phyloP scores from a whole-genome alignment of 2,113 vertebrate genomes.

The Tachysurus fulvidraco region DNA sequence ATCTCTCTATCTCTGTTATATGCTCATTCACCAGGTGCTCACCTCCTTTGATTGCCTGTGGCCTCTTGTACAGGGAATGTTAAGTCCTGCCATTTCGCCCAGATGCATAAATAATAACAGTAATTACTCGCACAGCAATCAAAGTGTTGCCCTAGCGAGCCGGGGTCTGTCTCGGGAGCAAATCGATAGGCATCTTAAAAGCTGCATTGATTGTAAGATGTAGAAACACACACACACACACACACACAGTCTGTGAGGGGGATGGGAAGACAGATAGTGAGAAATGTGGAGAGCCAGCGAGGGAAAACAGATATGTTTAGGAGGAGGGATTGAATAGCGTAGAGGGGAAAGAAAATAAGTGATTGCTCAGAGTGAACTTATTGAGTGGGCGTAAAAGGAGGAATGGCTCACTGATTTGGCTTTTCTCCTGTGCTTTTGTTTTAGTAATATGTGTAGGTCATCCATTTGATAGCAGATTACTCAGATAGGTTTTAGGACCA shows the following conservation, averaged over 20 bases:
- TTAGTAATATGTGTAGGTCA: slow-evolving; percentile 26
- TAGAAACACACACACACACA: slow-evolving; percentile 76
- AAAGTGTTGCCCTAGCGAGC: slow-evolving; percentile 78
- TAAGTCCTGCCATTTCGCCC: slow-evolving; percentile 83
- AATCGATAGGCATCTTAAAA: slow-evolving; percentile 86
- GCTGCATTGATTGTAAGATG: slow-evolving; percentile 81
- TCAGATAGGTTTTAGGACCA: slow-evolving; percentile 20
- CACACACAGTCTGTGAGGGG: slow-evolving; percentile 58
- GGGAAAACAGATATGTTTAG: slow-evolving; percentile 56
- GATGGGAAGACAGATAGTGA: slow-evolving; percentile 52
- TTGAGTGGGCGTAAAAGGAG: slow-evolving; percentile 36
- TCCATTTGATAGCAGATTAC: slow-evolving; percentile 19
- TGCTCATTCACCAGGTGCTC: slow-evolving; percentile 73
- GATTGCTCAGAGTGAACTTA: slow-evolving; percentile 33
- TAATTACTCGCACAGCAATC: slow-evolving; percentile 84
- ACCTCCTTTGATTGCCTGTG: slow-evolving; percentile 80
- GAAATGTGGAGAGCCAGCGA: slow-evolving; percentile 43
- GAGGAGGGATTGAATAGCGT: slow-evolving; percentile 34
- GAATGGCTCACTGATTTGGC: slow-evolving; percentile 10
- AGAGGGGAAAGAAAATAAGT: slow-evolving; percentile 37
- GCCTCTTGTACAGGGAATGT: slow-evolving; percentile 82
- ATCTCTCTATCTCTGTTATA: slow-evolving; percentile 30
- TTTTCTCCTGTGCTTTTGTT: slow-evolving; percentile 32
- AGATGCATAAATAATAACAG: slow-evolving; percentile 87
- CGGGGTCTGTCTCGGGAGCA: slow-evolving; percentile 78